Percentiles rank a stretch among this genome's conserved stretches.
These are phyloP conservation scores for Siderastrea radians DNA, from an alignment of 92 coral and sea anemone species.

Conservation along the genomic window DNA sequence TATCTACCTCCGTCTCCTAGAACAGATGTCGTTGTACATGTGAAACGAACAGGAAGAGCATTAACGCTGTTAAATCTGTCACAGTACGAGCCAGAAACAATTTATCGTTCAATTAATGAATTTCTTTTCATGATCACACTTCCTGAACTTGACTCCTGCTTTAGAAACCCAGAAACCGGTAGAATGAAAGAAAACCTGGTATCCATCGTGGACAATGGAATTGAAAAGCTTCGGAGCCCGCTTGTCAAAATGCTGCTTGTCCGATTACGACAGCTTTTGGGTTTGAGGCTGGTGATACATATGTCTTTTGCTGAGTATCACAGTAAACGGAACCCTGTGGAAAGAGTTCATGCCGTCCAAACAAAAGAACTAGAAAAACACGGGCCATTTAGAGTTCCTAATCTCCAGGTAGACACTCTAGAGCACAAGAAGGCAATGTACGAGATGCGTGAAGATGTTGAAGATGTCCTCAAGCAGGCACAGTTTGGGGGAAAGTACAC, in stretches of 20 bases:
- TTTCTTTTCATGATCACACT: slow-evolving; percentile 46
- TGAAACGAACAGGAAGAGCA: slow-evolving; percentile 64
- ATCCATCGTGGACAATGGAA: slow-evolving; percentile 49
- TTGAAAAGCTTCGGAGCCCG: slow-evolving; percentile 57
- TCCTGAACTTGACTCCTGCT: slow-evolving; percentile 44
- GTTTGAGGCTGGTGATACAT: slow-evolving; percentile 34
- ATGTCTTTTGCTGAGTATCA: slow-evolving; percentile 61
- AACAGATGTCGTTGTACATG: slow-evolving; percentile 23
- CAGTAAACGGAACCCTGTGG: slow-evolving; percentile 65
- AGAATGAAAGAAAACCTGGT: slow-evolving; percentile 37
- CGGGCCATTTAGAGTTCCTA: slow-evolving; percentile 46
- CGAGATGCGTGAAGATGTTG: slow-evolving; percentile 37
- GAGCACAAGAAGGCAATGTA: slow-evolving; percentile 11
- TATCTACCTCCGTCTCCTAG: slow-evolving; percentile 38
- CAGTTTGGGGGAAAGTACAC: slow-evolving; percentile 43
- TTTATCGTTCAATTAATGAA: slow-evolving; percentile 45
- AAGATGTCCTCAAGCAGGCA: slow-evolving; percentile 32
- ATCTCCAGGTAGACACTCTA: slow-evolving; percentile 13
- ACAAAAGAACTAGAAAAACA: slow-evolving; percentile 52
- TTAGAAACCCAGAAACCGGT: slow-evolving; percentile 48
- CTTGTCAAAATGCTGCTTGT: slow-evolving; percentile 62
- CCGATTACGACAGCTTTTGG: slow-evolving; percentile 30
- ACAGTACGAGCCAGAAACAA: slow-evolving; percentile 61
- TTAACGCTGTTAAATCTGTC: slow-evolving; percentile 30
- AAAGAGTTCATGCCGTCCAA: slow-evolving; percentile 61